These are phyloP conservation scores for Myxocyprinus asiaticus DNA, from an alignment of 2,113 vertebrate genomes.

Conservation along the genomic window DNA sequence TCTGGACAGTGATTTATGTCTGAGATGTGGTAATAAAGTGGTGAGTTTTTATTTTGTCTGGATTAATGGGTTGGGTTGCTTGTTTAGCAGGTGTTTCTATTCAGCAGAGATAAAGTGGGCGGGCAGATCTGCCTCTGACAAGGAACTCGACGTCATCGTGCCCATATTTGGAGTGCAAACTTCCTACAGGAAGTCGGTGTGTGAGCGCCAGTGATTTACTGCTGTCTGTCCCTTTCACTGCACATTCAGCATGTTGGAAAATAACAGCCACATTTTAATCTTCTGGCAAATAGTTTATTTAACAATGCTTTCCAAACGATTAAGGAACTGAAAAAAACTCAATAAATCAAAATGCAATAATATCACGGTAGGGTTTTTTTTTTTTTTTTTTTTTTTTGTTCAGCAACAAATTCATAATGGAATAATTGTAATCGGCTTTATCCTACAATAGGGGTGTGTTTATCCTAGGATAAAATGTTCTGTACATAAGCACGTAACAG, in stretches of 20 bases:
- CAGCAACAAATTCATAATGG: too few species aligned
- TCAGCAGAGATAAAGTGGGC: slow-evolving; percentile 54
- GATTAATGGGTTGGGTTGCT: not conserved
- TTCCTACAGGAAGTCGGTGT: slow-evolving; percentile 60
- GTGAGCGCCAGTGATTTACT: not conserved
- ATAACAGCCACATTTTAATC: not conserved
- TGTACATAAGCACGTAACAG: too few species aligned
- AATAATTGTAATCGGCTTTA: too few species aligned
- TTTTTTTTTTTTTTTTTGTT: too few species aligned
- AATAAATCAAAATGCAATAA: too few species aligned
- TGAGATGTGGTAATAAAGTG: not conserved
- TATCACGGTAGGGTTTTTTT: too few species aligned
- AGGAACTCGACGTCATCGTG: slow-evolving; percentile 70
- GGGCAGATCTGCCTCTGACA: slow-evolving; percentile 62
- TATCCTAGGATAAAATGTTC: too few species aligned
- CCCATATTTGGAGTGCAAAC: slow-evolving; percentile 70
- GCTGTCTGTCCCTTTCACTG: not conserved
- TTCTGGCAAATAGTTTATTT: too few species aligned
- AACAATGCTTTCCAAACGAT: too few species aligned
- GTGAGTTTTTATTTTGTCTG: not conserved
- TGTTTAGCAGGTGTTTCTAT: slow-evolving; percentile 1
- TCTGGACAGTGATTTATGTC: not conserved
- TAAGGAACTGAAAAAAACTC: too few species aligned
- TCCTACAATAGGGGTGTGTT: too few species aligned
- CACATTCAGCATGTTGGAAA: slow-evolving; percentile 3